Evolutionary conservation across 2,113 vertebrate genomes (phyloP), one percentile per base, ranked within the genome.

Genomic region (Brevimyrus niger): DNA sequence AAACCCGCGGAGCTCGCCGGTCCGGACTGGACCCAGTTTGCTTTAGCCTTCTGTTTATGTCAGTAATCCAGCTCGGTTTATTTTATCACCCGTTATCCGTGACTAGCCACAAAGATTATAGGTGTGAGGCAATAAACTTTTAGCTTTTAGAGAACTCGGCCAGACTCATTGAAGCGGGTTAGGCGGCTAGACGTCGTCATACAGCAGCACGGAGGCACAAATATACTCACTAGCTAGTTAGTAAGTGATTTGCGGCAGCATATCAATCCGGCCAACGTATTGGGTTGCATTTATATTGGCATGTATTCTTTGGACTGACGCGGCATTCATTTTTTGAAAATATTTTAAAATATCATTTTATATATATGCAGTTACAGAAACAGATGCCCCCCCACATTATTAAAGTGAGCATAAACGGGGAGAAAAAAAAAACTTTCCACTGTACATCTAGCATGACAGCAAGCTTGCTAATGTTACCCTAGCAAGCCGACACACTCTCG

Each of bases 401-500:
- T 80, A 84, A 84, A 47, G 23, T n/a, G 10, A 27, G 65, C 17
- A 35, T 5, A 88, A 50, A 80, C 19, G 38, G 7, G 4, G 11
- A 69, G 35, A 73, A 88, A 88, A 27, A 88, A 27, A 31, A 69
- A 69, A 69, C 61, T 69, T 80, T 88, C 23, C 88, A n/a, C 47
- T 48, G 31, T 69, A 80, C 19, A 53, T 88, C 48, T 31, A 31
- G 31, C 82, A 47, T 84, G 82, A 84, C 82, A 84, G 21, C 38
- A 23, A 84, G 82, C 44, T 47, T 84, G 82, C 82, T 84, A 84
- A 84, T 84, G 38, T 80, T 76, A 31, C 61, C 87, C 87, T 88
- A 76, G 46, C 65, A 80, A 35, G 69, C 88, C 48, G 48, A 53
- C 69, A 35, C 69, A 21, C 69, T 38, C n/a, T 80, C 31, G 9